phyloP scores from a whole-genome alignment of 2,888 invertebrate species.

The Cantharis lateralis region DNA sequence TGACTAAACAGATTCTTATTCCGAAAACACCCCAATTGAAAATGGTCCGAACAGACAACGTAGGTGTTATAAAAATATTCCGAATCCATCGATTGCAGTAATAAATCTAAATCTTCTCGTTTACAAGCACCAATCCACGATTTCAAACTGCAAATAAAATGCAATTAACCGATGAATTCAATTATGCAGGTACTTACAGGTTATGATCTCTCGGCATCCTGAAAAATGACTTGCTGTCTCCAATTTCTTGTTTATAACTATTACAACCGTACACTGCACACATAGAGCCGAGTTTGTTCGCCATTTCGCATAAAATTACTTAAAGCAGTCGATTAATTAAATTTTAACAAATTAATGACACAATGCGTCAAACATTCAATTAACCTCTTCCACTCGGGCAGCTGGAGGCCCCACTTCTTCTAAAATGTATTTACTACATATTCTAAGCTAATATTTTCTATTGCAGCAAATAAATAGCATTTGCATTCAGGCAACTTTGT shows the following conservation, averaged over 20 bases:
- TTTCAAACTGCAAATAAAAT: not conserved
- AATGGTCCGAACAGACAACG: conserved; percentile 8
- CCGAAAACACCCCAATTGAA: not conserved
- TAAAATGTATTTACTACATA: no score
- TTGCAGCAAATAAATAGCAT: no score
- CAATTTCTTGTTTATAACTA: conserved; percentile 7
- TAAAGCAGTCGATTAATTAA: no score
- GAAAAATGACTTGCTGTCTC: conserved; percentile 4
- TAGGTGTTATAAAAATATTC: conserved; percentile 7
- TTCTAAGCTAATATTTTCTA: no score
- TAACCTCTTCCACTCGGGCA: no score
- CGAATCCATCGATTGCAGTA: not conserved
- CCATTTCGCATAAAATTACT: no score
- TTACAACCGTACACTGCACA: conserved; percentile 5
- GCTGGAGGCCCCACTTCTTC: no score
- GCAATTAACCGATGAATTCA: not conserved
- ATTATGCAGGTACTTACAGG: not conserved
- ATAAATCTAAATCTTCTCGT: not conserved
- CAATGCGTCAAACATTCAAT: no score
- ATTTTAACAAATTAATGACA: no score
- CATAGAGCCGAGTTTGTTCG: no score
- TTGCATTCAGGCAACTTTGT: no score
- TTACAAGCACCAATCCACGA: not conserved
- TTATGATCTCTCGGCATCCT: conserved; percentile 2
- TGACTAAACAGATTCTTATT: conserved; percentile 13